Evolutionary conservation across 2,797 vertebrate genomes (phyloP), one percentile per base, ranked within the genome.

Genomic region (Poecilia wingei): DNA sequence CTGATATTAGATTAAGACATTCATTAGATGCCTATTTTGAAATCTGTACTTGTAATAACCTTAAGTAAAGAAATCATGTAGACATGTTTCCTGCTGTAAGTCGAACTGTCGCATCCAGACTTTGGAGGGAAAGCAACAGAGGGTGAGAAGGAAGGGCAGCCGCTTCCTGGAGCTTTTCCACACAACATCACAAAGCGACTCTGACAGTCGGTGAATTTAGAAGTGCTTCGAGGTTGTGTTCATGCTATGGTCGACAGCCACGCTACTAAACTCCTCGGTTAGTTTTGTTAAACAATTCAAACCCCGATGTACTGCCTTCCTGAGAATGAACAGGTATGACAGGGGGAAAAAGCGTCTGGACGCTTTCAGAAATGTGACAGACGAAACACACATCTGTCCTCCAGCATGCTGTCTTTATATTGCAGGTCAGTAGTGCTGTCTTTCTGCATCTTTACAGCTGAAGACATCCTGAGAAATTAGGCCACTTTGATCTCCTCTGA

Each of bases 131-230:
- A 57, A 74, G 59, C 4, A 16, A 77, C 70, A 80, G 86, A 74
- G 74, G 8, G 39, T 71, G 78, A 69, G 70, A 74, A 80, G 73
- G 84, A 83, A 90, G 89, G 92, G 86, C 88, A 86, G 79, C 53
- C n/a, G 46, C 0, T 47, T 91, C 91, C 90, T 78, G 80, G 87
- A 92, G 93, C 88, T 77, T 88, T 91, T 78, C 83, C 87, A 90
- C 88, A 74, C 64, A 81, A 57, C 85, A 86, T 84, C 79, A 61
- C 87, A 91, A 88, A 92, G 79, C 68, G 74, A 82, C 76, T 84
- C 85, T 92, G 90, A 93, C 92, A 91, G 87, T 72, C 85, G 61
- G 84, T 87, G 84, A 76, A 81, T 89, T 86, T 79, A 77, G 73
- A 84, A 87, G 49, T 39, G 87, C 91, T 89, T 0, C n/a, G 82